phyloP scores from a whole-genome alignment of 1,140 invertebrate species.

The Pachyrhynchus sulphureomaculatus region DNA sequence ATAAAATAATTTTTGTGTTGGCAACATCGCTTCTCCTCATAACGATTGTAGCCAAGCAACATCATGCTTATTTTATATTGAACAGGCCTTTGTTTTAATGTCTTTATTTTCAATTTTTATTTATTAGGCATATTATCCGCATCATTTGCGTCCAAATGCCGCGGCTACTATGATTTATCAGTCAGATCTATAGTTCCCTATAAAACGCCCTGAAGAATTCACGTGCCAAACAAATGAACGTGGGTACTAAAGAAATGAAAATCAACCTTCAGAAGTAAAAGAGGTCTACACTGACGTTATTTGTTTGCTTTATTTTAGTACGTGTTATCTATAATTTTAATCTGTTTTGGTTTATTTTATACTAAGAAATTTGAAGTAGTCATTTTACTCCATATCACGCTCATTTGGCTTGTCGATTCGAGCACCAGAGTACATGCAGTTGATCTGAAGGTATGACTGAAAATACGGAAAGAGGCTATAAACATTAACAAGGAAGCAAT shows the following conservation, averaged over 20 bases:
- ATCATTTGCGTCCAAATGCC: slow-evolving; percentile 36
- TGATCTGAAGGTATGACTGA: too few relatives aligned
- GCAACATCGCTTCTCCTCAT: slow-evolving; percentile 11
- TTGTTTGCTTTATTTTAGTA: too few relatives aligned
- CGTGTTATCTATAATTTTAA: too few relatives aligned
- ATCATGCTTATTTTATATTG: slow-evolving; percentile 41
- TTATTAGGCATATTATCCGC: slow-evolving; percentile 42
- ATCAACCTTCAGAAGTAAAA: too few relatives aligned
- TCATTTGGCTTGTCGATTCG: too few relatives aligned
- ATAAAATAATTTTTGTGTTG: slow-evolving; percentile 2
- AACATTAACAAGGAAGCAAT: too few relatives aligned
- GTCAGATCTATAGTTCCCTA: background rate
- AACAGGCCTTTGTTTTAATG: slow-evolving; percentile 46
- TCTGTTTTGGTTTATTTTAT: too few relatives aligned
- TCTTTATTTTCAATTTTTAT: slow-evolving; percentile 49
- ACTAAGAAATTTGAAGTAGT: too few relatives aligned
- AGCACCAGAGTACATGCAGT: too few relatives aligned
- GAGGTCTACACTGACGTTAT: too few relatives aligned
- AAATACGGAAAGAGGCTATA: too few relatives aligned
- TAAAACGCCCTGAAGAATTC: background rate
- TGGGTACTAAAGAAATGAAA: background rate
- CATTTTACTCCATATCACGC: too few relatives aligned
- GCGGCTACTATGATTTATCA: slow-evolving; percentile 17
- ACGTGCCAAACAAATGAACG: slow-evolving; percentile 20
- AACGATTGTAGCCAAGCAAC: slow-evolving; percentile 28